A percentile compares a stretch with the other conserved stretches of the same genome.
Conservation (phyloP, 2,797 vertebrate genomes). For the Sciurus carolinensis region DNA sequence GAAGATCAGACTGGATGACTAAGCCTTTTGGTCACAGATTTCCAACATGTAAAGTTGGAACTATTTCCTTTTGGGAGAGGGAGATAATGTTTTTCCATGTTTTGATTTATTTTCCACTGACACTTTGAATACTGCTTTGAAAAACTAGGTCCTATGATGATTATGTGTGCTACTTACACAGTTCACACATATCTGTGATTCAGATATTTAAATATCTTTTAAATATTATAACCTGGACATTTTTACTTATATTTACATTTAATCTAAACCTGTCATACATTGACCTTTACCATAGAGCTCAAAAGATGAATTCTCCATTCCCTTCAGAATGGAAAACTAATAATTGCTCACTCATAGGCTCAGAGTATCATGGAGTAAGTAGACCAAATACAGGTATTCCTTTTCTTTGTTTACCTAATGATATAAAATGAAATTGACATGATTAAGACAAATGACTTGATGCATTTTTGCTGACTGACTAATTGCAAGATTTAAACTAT, state of each 20-base stretch:
- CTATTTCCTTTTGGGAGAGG: not conserved
- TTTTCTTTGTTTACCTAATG: slow-evolving; percentile 72
- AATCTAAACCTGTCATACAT: not conserved
- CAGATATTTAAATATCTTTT: not conserved
- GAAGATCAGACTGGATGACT: not conserved
- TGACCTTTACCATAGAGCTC: not conserved
- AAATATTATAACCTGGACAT: not conserved
- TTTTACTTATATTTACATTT: slow-evolving; percentile 13
- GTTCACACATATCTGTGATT: not conserved
- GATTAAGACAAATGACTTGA: slow-evolving; percentile 85
- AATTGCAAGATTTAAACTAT: slow-evolving; percentile 82
- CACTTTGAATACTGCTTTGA: not conserved
- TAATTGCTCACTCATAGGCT: not conserved
- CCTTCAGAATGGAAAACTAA: slow-evolving; percentile 45
- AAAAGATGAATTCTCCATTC: slow-evolving; percentile 23
- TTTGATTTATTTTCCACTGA: not conserved
- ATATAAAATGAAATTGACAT: slow-evolving; percentile 74
- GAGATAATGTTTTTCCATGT: not conserved
- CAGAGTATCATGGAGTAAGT: not conserved
- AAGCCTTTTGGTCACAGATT: not conserved
- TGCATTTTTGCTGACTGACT: slow-evolving; percentile 82
- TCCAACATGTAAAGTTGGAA: not conserved
- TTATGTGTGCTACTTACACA: not conserved
- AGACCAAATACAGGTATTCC: slow-evolving; percentile 66
- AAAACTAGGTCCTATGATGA: not conserved